These are phyloP conservation scores for Chaenogobius annularis DNA, from an alignment of 2,113 vertebrate genomes.

Conservation along the genomic window DNA sequence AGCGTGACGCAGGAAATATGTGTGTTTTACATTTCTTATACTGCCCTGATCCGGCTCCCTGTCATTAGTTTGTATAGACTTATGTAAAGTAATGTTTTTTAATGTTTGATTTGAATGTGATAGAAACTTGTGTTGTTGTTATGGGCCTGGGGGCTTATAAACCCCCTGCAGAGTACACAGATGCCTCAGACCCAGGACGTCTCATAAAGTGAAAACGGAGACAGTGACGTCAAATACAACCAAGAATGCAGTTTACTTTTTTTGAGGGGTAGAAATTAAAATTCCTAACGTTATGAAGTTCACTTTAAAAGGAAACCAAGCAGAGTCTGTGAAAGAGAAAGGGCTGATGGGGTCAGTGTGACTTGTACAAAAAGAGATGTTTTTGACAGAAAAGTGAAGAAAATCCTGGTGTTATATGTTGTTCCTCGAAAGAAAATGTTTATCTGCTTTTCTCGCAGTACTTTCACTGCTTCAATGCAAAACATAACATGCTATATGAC, in stretches of 20 bases:
- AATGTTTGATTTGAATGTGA: background rate
- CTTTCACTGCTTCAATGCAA: too few relatives aligned
- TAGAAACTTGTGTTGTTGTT: slow-evolving; percentile 3
- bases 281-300: slow-evolving; percentile 8
- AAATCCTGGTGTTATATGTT: background rate
- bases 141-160: slow-evolving; percentile 30
- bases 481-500: background rate
- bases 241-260: background rate
- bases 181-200: slow-evolving; percentile 15
- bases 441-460: background rate
- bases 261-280: slow-evolving; percentile 1
- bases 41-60: background rate
- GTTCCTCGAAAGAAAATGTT: background rate
- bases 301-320: background rate
- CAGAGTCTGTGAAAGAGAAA: background rate
- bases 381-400: background rate
- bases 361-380: background rate
- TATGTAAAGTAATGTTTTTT: background rate
- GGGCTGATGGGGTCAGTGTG: background rate
- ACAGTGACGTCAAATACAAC: slow-evolving; percentile 6
- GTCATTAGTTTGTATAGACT: background rate
- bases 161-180: slow-evolving; percentile 25
- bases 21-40: slow-evolving; percentile 4
- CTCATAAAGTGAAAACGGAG: background rate
- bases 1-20: slow-evolving; percentile 46